Conservation (phyloP, 2,888 invertebrate genomes). For the Chironomus riparius region DNA sequence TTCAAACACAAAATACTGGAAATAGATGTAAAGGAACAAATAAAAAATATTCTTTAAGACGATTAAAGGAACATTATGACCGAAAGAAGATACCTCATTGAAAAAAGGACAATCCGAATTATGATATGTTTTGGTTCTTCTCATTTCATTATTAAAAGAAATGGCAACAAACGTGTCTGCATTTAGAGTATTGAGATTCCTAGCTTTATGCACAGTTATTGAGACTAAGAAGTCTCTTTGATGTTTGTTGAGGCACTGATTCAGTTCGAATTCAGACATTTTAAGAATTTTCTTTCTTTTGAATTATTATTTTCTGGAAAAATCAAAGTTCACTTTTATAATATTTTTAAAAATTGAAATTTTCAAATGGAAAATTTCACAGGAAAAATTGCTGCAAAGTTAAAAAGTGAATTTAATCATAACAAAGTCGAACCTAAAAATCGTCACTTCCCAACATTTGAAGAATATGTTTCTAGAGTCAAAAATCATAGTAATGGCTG, state of each 20-base stretch:
- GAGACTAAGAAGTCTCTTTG: conserved; percentile 49
- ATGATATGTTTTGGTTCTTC: conserved; percentile 49
- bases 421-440: not conserved
- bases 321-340: not conserved
- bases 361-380: no score
- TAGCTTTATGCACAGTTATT: conserved; percentile 58
- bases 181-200: conserved; percentile 46
- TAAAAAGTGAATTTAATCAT: not conserved
- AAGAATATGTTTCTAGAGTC: not conserved
- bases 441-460: not conserved
- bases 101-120: conserved; percentile 56
- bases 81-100: conserved; percentile 45
- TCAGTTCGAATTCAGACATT: not conserved
- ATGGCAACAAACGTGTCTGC: conserved; percentile 54
- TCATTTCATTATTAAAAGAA: conserved; percentile 51
- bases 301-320: no score
- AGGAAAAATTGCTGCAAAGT: no score
- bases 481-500: not conserved
- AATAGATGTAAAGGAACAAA: conserved; percentile 28
- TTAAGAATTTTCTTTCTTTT: not conserved
- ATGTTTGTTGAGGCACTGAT: conserved; percentile 37
- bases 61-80: no score
- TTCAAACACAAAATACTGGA: conserved; percentile 62
- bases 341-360: not conserved
- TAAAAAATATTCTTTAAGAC: not conserved